A percentile compares a stretch with the other conserved stretches of the same genome.
phyloP scores from a whole-genome alignment of 2,888 invertebrate species.

The Campoplex capitator region DNA sequence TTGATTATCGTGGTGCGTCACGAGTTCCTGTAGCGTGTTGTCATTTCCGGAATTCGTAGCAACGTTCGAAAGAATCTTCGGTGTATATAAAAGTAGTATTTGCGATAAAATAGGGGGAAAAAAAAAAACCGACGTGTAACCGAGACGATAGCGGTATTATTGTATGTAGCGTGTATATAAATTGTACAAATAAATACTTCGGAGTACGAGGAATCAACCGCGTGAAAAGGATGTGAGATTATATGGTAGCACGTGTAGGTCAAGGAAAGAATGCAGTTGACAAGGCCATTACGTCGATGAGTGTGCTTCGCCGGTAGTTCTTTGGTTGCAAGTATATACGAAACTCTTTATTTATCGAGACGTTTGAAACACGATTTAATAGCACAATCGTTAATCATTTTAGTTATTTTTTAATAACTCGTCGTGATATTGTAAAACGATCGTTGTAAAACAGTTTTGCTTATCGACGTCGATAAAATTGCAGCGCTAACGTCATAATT shows the following conservation, averaged over 20 bases:
- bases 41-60: conserved; percentile 57
- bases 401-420: neutral
- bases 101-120: conserved; percentile 11
- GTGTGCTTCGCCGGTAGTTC: conserved; percentile 56
- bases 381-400: conserved; percentile 3
- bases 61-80: conserved; percentile 8
- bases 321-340: conserved; percentile 69
- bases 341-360: conserved; percentile 64
- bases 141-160: conserved; percentile 19
- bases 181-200: conserved; percentile 68
- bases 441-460: neutral
- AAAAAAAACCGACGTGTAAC: conserved; percentile 9
- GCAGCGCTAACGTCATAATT: neutral
- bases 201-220: conserved; percentile 70
- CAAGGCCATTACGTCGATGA: conserved; percentile 78
- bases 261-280: conserved; percentile 84
- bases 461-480: neutral
- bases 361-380: conserved; percentile 65
- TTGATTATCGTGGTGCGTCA: conserved; percentile 45
- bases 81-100: neutral
- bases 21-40: neutral
- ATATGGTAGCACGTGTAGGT: conserved; percentile 81
- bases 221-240: conserved; percentile 80
- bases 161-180: neutral
- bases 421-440: neutral